Conservation (phyloP, 2,113 vertebrate species). For the Peromyscus californicus region DNA sequence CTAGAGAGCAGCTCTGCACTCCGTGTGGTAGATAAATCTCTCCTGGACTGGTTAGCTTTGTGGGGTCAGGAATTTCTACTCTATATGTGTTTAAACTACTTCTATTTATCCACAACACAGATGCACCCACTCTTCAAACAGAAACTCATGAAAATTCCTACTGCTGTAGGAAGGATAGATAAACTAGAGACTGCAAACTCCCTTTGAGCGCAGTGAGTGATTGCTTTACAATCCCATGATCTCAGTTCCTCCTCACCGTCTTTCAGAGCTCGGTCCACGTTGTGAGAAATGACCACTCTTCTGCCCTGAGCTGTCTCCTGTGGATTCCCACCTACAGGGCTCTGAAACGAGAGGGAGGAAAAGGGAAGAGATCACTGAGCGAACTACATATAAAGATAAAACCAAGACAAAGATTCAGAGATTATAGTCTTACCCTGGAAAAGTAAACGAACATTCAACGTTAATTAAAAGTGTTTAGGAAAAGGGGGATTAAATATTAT, state of each 20-base stretch:
- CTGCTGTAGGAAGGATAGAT: conserved; percentile 4
- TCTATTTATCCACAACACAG: conserved; percentile 41
- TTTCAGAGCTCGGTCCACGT: conserved; percentile 97
- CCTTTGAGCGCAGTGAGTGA: not conserved
- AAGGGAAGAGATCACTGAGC: conserved; percentile 56
- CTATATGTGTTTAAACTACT: not conserved
- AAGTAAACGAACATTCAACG: conserved; percentile 20
- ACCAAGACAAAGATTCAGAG: not conserved
- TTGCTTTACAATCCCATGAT: not conserved
- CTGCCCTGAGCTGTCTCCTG: conserved; percentile 91
- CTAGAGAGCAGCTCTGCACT: not conserved
- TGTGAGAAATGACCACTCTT: conserved; percentile 97
- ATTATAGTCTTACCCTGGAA: conserved; percentile 28
- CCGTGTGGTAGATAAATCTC: not conserved
- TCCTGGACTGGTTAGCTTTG: not conserved
- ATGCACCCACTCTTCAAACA: conserved; percentile 37
- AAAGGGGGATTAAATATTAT: not conserved
- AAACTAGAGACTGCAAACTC: not conserved
- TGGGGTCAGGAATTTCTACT: not conserved
- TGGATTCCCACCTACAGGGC: conserved; percentile 86
- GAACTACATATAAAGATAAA: conserved; percentile 55
- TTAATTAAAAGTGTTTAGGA: conserved; percentile 44
- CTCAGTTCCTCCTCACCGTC: conserved; percentile 91
- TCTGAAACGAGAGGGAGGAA: conserved; percentile 87
- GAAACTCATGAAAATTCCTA: conserved; percentile 17